Evolutionary conservation across 2,113 vertebrate species (phyloP).

Genomic region (human): GRCh38 chrX:39102001-39102500

Average conservation of each 20-base stretch:
- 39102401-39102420: not conserved
- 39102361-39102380: not conserved
- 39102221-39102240: no score
- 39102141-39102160: not conserved
- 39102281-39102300: no score
- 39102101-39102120: not conserved
- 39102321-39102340: no score
- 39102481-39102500: slow-evolving; percentile 13
- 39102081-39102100: not conserved
- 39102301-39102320: no score
- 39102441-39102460: not conserved
- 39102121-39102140: not conserved
- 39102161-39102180: no score
- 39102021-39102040: not conserved
- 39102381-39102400: not conserved
- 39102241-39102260: no score
- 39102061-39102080: slow-evolving; percentile 6
- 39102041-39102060: not conserved
- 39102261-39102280: no score
- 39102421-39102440: not conserved
- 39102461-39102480: not conserved
- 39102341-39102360: not conserved
- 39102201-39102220: no score
- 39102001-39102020: not conserved
- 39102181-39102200: no score